Base-by-base conservation (phyloP, 2,113 vertebrate species). In the Halcyon malimbica region DNA sequence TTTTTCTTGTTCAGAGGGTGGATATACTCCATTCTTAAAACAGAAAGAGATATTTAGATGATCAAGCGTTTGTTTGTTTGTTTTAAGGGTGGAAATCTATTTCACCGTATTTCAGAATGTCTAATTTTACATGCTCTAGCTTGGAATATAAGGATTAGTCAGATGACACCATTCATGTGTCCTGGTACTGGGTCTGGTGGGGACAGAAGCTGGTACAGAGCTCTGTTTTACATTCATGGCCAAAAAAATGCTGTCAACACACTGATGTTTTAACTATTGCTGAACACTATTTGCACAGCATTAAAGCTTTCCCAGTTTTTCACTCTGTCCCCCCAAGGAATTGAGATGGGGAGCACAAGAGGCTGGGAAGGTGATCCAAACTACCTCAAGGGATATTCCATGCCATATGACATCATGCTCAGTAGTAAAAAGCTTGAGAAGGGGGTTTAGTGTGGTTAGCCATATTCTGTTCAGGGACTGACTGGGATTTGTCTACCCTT, bases 381-480 rank as follows among this genome's bases (percentile, higher is more conserved):
- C 10, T n/a, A 85, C 25, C 12, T 39, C 8, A 54, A 60, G 33
- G 39, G 56, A 33, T 46, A 76, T 70, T 70, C 11, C 24, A 19
- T 63, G 25, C 3, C 37, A 16, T 21, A 25, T 37, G 31, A 33
- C 9, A 42, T 25, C 8, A 28, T 41, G 14, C 13, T 64, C 7
- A 19, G 11, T 23, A 48, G 25, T 17, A 73, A 35, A 77, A 87
- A 83, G 26, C 24, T 13, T 42, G 21, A 75, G 31, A 56, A 54
- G 8, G 0, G 1, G 1, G 2, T 26, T 56, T 35, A 53, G 16
- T 17, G 5, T 75, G 18, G 3, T 21, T 48, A 68, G 5, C 4
- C 6, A 18, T 25, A 10, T 26, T 23, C 51, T 42, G 15, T 11
- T 67, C 11, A 57, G 46, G 31, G 83, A 46, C 13, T 59, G 41